Evolutionary conservation across 1,140 invertebrate species (phyloP), one percentile per base, ranked within the genome.

Genomic region (Caerostris extrusa): DNA sequence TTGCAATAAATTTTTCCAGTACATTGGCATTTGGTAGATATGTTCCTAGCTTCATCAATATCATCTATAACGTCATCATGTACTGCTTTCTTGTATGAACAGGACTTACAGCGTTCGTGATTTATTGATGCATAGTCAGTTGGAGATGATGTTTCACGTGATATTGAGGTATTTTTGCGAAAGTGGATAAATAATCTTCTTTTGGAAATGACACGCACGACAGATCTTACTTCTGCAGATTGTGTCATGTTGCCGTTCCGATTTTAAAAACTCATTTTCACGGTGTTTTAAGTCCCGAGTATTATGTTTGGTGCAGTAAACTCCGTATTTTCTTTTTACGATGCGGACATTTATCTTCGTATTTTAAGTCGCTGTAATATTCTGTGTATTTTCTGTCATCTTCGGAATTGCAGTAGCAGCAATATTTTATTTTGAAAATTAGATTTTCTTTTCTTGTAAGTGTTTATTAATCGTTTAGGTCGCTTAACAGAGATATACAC

Each of bases 371-470:
- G 5, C 5, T 7, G 34, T 50, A 10, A 77, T 77, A 5, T 3
- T 50, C 34, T 12, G 71, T 12, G 5, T 77, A 4, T 3, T 50
- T 50, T 12, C 4, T 67, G 61, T 67, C 5, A 17, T 67, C 19
- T 81, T 81, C 50, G 34, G 7, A 83, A 19, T 58, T 83, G 7
- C 82, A 83, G n/a, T 7, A 17, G 55, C n/a, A 57, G 6, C 82
- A 83, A 5, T 58, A 17, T 19, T 83, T 83, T 57, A 83, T 83
- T 57, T 83, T 56, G 82, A 83, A 83, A n/a, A 83, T 34, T 19
- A 83, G 55, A 57, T 19, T 56, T 58, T 83, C 82, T 56, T n/a
- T 83, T 58, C 55, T 10, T 58, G 6, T 58, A 7, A 10, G 82
- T 58, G 17, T n/a, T 17, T n/a, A 34, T n/a, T 7, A 83, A 17